Conservation (phyloP, 1,140 invertebrate species). For the Mactra quadrangularis region DNA sequence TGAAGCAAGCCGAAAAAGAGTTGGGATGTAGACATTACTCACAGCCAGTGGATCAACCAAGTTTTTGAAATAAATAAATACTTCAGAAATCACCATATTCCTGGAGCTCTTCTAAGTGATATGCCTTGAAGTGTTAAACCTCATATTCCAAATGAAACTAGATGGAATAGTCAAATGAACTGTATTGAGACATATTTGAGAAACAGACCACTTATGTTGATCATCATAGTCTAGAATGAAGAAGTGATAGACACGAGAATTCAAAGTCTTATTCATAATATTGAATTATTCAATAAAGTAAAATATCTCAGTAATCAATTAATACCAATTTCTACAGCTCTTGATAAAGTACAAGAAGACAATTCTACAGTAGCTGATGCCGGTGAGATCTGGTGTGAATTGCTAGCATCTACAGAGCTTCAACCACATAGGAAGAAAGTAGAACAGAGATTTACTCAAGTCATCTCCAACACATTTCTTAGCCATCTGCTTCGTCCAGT, state of each 20-base stretch:
- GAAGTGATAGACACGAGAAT: conserved; percentile 3
- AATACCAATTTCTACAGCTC: not conserved
- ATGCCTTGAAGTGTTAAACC: not conserved
- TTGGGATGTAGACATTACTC: not conserved
- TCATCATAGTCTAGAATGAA: conserved; percentile 6
- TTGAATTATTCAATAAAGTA: conserved; percentile 12
- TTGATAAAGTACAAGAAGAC: not conserved
- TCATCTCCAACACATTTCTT: conserved; percentile 22
- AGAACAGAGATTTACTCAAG: not conserved
- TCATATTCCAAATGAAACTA: conserved; percentile 1
- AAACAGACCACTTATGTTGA: conserved; percentile 1
- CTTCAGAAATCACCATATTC: conserved; percentile 3
- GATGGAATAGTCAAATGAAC: conserved; percentile 2
- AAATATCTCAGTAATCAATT: not conserved
- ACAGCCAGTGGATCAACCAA: too few species aligned
- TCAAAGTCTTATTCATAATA: conserved; percentile 7
- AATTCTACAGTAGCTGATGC: conserved; percentile 7
- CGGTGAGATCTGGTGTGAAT: conserved; percentile 5
- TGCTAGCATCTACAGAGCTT: not conserved
- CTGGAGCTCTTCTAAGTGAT: not conserved
- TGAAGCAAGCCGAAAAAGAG: not conserved
- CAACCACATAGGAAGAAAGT: not conserved
- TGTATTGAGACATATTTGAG: not conserved
- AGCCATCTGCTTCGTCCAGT: conserved; percentile 1
- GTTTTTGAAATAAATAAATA: too few species aligned